Evolutionary conservation across 1,140 invertebrate species (phyloP).

Genomic region (Pomacea maculata): DNA sequence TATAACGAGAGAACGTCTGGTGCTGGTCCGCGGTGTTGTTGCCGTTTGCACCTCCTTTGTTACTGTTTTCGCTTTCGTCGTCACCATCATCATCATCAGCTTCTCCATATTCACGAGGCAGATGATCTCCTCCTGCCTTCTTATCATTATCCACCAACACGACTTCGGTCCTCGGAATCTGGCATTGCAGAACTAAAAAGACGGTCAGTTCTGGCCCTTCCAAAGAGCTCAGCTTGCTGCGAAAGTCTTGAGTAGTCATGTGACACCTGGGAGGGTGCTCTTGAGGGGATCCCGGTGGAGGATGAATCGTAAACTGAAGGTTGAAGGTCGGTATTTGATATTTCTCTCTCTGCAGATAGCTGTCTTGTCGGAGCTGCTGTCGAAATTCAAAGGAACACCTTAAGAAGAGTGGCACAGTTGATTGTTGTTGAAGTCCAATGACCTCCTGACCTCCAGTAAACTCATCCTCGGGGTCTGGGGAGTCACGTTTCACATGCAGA

Average conservation of each 20-base stretch:
- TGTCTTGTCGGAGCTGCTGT: neutral
- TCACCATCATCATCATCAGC: no score
- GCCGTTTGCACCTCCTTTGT: neutral
- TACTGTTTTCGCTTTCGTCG: neutral
- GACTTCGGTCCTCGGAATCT: neutral
- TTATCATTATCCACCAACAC: slow-evolving; percentile 1
- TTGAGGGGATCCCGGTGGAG: neutral
- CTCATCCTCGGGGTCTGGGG: no score
- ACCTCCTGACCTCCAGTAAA: no score
- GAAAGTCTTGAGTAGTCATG: neutral
- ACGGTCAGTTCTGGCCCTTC: neutral
- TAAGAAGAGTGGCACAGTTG: neutral
- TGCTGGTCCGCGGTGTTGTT: neutral
- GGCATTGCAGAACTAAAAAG: neutral
- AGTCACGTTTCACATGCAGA: no score
- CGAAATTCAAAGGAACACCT: neutral
- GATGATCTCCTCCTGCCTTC: neutral
- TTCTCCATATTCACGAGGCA: no score
- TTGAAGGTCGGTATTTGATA: neutral
- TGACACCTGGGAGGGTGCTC: neutral
- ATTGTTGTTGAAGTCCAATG: no score
- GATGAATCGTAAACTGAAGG: neutral
- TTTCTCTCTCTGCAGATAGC: neutral
- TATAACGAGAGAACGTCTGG: neutral
- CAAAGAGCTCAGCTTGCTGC: neutral